A percentile compares a stretch with the other conserved stretches of the same genome.
phyloP scores from a whole-genome alignment of 2,113 vertebrate species.

The Leucopternis melanops region DNA sequence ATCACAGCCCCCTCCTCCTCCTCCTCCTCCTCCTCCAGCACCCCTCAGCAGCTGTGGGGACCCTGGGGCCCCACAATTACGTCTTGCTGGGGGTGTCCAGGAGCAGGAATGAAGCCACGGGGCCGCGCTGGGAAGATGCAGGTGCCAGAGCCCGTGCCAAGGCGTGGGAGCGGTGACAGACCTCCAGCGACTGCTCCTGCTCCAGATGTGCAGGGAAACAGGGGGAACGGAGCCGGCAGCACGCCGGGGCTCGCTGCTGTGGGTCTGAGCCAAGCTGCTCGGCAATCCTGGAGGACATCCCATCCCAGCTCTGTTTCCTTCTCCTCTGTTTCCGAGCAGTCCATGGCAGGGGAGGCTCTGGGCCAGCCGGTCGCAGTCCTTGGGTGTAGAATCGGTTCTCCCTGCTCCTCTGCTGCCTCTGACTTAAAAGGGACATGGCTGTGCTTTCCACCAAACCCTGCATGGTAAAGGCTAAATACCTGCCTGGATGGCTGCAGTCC shows the following conservation, averaged over 20 bases:
- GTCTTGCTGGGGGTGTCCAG: fast-evolving
- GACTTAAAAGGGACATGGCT: neutral
- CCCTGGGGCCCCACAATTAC: no score
- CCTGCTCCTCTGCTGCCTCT: neutral
- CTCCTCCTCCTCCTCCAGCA: neutral
- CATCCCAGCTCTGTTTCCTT: neutral
- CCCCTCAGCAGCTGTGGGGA: neutral
- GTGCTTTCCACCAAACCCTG: neutral
- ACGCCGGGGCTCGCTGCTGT: neutral
- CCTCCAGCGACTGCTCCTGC: neutral
- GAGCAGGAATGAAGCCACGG: neutral
- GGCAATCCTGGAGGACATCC: neutral
- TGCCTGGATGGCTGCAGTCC: neutral
- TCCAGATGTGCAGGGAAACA: neutral
- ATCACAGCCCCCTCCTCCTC: neutral
- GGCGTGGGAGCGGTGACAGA: neutral
- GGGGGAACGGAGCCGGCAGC: neutral
- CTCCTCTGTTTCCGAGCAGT: neutral
- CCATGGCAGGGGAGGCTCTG: neutral
- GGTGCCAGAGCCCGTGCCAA: neutral
- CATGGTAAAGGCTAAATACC: neutral
- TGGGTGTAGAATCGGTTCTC: neutral
- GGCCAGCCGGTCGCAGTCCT: neutral
- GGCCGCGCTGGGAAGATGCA: fast-evolving
- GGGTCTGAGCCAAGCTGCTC: neutral